phyloP scores from a whole-genome alignment of 2,888 invertebrate genomes.

The Drosophila tanythrix region DNA sequence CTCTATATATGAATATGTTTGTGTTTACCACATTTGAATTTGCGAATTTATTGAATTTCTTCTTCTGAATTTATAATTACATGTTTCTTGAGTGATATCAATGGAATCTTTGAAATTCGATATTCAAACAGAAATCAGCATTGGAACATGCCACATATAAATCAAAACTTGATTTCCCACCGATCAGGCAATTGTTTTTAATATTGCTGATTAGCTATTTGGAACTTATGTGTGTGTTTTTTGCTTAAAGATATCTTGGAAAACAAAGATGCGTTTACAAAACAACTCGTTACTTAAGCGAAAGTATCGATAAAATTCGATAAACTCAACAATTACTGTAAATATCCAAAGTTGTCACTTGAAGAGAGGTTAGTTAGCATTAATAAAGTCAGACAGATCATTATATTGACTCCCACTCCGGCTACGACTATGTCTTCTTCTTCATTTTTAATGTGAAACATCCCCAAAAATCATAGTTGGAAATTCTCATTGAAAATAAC shows the following conservation, averaged over 20 bases:
- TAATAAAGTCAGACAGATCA: background rate
- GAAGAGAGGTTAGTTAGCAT: background rate
- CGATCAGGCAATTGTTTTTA: background rate
- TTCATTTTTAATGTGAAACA: background rate
- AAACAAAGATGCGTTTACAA: background rate
- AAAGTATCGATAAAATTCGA: background rate
- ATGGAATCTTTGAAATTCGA: background rate
- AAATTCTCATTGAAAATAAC: background rate
- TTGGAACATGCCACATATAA: background rate
- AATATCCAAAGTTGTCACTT: background rate
- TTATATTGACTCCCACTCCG: background rate
- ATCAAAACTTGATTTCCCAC: background rate
- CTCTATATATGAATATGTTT: background rate
- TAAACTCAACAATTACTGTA: background rate
- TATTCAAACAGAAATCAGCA: background rate
- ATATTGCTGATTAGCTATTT: background rate
- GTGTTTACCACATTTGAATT: background rate
- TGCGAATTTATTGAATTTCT: background rate
- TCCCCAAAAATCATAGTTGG: background rate
- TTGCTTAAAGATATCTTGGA: background rate
- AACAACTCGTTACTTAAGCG: background rate
- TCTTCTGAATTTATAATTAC: background rate
- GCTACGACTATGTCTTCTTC: background rate
- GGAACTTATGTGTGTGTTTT: background rate
- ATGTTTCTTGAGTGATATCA: background rate